phyloP scores from a whole-genome alignment of 1,140 invertebrate genomes.

The Ceratina australensis region DNA sequence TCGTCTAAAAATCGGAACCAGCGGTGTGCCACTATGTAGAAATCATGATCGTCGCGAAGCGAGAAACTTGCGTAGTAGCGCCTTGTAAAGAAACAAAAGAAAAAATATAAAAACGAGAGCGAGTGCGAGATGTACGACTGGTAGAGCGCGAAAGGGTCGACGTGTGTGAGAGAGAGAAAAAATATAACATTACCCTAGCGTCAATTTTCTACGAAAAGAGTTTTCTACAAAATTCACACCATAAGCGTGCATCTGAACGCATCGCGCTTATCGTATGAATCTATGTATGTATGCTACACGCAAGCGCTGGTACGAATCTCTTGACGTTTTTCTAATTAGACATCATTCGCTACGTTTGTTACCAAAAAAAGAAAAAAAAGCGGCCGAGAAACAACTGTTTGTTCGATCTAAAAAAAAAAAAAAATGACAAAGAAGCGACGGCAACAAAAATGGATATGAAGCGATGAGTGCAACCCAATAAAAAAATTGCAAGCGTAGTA shows the following conservation, averaged over 20 bases:
- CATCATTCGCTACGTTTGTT: constrained; percentile 46
- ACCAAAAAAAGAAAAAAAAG: constrained; percentile 6
- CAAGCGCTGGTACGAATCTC: constrained; percentile 56
- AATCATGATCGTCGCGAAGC: constrained; percentile 49
- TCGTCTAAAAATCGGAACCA: constrained; percentile 19
- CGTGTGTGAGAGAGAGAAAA: constrained; percentile 1
- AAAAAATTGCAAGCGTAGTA: constrained; percentile 39
- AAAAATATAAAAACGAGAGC: constrained; percentile 17
- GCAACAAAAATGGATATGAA: neutral
- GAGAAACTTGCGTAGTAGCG: constrained; percentile 70
- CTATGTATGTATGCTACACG: constrained; percentile 62
- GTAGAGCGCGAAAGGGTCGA: neutral
- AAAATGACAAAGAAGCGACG: neutral
- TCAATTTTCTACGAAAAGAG: constrained; percentile 77
- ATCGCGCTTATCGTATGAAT: constrained; percentile 62
- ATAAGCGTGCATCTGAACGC: constrained; percentile 50
- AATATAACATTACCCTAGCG: constrained; percentile 72
- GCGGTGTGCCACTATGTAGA: constrained; percentile 66
- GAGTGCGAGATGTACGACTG: neutral
- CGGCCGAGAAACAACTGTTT: neutral
- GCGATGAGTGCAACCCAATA: neutral
- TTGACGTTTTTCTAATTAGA: constrained; percentile 59
- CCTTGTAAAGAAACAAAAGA: constrained; percentile 70
- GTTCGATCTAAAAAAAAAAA: constrained; percentile 6
- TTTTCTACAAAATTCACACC: constrained; percentile 64